A percentile compares a stretch with the other conserved stretches of the same genome.
These are phyloP conservation scores for Chaunax sp. DNA, from an alignment of 2,797 vertebrate species.

Conservation along the genomic window DNA sequence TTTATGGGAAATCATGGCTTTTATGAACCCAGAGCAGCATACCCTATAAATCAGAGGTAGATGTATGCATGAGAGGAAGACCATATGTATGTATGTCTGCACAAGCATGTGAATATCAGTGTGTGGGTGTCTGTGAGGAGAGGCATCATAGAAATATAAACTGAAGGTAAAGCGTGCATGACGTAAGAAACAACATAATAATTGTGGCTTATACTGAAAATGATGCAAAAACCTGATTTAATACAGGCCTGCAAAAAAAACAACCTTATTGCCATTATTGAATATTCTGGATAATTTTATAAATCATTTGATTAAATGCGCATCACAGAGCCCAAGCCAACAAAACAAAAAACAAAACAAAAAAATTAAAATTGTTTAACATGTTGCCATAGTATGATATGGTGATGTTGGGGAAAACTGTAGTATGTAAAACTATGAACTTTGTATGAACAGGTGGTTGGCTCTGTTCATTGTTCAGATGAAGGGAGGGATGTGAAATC, in stretches of 20 bases:
- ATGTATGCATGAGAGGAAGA: conserved; percentile 59
- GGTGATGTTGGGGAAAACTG: too few relatives aligned
- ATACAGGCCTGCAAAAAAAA: not conserved
- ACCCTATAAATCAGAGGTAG: conserved; percentile 80
- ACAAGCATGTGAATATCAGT: conserved; percentile 10
- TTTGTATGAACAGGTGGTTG: conserved; percentile 72
- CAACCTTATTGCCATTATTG: not conserved
- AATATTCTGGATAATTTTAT: not conserved
- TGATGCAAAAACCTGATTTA: not conserved
- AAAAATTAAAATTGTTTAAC: not conserved
- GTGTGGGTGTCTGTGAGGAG: conserved; percentile 2
- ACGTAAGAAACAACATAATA: too few relatives aligned
- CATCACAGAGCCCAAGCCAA: not conserved
- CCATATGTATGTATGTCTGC: conserved; percentile 44
- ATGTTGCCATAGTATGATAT: too few relatives aligned
- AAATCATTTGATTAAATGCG: not conserved
- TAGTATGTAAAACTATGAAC: conserved; percentile 8
- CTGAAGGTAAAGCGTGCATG: not conserved
- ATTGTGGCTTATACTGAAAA: too few relatives aligned
- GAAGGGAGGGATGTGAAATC: conserved; percentile 66
- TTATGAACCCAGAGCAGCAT: conserved; percentile 80
- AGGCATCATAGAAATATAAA: conserved; percentile 1
- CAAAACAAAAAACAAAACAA: too few relatives aligned
- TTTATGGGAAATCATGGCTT: conserved; percentile 84
- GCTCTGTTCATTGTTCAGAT: conserved; percentile 75